These are phyloP conservation scores for Odontocolon sp. DNA, from an alignment of 2,888 invertebrate species.

Conservation along the genomic window DNA sequence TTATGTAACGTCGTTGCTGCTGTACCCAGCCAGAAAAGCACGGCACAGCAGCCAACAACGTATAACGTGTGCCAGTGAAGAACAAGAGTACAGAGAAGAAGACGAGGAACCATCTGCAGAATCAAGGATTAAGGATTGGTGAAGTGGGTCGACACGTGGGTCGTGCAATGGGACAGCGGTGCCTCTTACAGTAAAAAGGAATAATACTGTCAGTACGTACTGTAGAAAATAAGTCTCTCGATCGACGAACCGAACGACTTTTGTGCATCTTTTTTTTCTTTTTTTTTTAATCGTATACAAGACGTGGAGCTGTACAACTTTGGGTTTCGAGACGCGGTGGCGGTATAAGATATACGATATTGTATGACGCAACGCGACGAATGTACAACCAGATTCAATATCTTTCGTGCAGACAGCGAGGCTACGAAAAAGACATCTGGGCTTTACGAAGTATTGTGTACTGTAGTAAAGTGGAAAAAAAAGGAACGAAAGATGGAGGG, in stretches of 20 bases:
- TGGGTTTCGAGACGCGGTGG: conserved; percentile 3
- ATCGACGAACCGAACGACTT: conserved; percentile 25
- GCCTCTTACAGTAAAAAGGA: background rate
- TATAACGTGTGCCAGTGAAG: background rate
- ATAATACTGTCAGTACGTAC: background rate
- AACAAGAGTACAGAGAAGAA: background rate
- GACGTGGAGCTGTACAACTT: conserved; percentile 7
- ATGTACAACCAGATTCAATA: conserved; percentile 14
- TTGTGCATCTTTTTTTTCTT: conserved; percentile 5
- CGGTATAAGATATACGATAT: conserved; percentile 19
- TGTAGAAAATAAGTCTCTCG: background rate
- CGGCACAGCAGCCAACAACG: background rate
- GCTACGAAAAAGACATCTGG: conserved; percentile 22
- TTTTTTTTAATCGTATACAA: background rate
- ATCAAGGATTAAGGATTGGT: background rate
- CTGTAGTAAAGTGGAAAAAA: background rate
- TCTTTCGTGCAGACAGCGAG: conserved; percentile 15
- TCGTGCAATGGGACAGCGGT: background rate
- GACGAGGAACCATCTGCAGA: background rate
- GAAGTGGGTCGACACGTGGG: conserved; percentile 48
- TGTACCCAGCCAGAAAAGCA: background rate
- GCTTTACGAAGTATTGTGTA: conserved; percentile 8
- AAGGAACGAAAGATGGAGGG: background rate
- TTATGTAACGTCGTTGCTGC: conserved; percentile 51
- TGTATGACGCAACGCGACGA: conserved; percentile 32